Percentiles rank a stretch among this genome's conserved stretches.
phyloP scores from a whole-genome alignment of 2,113 vertebrate genomes.

The Anoura caudifer region DNA sequence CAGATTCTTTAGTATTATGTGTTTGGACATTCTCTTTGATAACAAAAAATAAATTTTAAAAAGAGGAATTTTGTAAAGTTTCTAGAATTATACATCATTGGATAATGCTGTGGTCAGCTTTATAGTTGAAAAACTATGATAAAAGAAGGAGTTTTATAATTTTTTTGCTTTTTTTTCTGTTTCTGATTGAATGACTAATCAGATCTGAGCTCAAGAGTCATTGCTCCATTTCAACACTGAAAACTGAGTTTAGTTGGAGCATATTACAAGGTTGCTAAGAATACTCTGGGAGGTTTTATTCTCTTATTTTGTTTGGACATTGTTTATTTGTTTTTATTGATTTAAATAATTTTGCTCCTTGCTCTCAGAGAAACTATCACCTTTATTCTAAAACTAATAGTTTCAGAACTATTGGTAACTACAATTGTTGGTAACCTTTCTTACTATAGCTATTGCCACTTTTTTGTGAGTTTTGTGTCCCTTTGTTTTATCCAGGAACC shows the following conservation, averaged over 20 bases:
- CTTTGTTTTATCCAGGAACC: not conserved
- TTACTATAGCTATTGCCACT: not conserved
- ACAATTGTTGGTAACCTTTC: not conserved
- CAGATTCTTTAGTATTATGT: constrained; percentile 85
- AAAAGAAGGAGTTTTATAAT: constrained; percentile 40
- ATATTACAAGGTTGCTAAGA: not conserved
- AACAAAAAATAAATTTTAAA: constrained; percentile 87
- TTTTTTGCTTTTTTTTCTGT: constrained; percentile 23
- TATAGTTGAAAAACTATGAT: constrained; percentile 39
- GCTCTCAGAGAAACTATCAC: not conserved
- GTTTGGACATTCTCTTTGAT: constrained; percentile 94
- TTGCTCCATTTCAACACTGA: constrained; percentile 17
- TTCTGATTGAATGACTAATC: not conserved
- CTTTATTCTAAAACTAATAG: not conserved
- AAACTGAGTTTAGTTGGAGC: not conserved
- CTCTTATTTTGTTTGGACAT: not conserved
- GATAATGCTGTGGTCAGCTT: not conserved
- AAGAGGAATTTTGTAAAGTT: constrained; percentile 70
- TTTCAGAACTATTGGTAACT: not conserved
- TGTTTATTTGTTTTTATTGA: constrained; percentile 5
- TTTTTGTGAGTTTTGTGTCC: constrained; percentile 14
- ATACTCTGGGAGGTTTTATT: not conserved
- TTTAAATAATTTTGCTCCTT: constrained; percentile 7
- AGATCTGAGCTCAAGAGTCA: constrained; percentile 15
- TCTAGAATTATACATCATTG: constrained; percentile 39